Evolutionary conservation across 2,888 invertebrate genomes (phyloP).

Genomic region (Mylabris sibirica): DNA sequence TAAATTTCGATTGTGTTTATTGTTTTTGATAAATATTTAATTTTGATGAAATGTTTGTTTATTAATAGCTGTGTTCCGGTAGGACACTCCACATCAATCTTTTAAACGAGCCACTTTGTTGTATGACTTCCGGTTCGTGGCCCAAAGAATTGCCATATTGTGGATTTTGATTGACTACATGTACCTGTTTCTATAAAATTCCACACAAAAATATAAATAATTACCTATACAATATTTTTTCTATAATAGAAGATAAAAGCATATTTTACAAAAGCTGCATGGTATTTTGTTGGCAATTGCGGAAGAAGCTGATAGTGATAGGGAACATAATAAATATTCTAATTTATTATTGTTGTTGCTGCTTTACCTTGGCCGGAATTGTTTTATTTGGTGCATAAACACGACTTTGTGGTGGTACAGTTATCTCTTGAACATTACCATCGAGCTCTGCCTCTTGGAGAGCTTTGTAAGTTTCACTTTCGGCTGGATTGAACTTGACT

Average conservation of each 20-base stretch:
- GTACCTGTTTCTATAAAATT: constrained; percentile 53
- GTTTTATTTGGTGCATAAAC: constrained; percentile 74
- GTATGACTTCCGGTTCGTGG: constrained; percentile 80
- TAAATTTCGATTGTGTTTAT: constrained; percentile 53
- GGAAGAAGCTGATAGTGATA: constrained; percentile 23
- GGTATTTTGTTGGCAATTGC: constrained; percentile 30
- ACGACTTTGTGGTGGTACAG: constrained; percentile 75
- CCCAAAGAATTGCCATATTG: constrained; percentile 69
- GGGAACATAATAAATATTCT: too few species aligned
- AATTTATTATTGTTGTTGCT: constrained; percentile 26
- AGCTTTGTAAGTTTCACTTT: constrained; percentile 88
- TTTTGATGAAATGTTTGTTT: constrained; percentile 12
- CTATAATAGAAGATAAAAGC: not conserved
- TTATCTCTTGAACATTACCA: constrained; percentile 74
- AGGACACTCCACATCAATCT: constrained; percentile 91
- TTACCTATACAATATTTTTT: too few species aligned
- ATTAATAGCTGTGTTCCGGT: constrained; percentile 71
- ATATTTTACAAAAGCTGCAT: constrained; percentile 20
- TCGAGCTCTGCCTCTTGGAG: constrained; percentile 77
- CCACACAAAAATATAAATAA: not conserved
- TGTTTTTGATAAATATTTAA: constrained; percentile 52
- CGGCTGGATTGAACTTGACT: constrained; percentile 83
- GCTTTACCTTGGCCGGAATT: constrained; percentile 54
- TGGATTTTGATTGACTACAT: constrained; percentile 50
- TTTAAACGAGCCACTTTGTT: constrained; percentile 91